Percentiles rank a stretch among this genome's conserved stretches.
These are phyloP conservation scores for Mystacornis crossleyi DNA, from an alignment of 2,113 vertebrate genomes.

Conservation along the genomic window DNA sequence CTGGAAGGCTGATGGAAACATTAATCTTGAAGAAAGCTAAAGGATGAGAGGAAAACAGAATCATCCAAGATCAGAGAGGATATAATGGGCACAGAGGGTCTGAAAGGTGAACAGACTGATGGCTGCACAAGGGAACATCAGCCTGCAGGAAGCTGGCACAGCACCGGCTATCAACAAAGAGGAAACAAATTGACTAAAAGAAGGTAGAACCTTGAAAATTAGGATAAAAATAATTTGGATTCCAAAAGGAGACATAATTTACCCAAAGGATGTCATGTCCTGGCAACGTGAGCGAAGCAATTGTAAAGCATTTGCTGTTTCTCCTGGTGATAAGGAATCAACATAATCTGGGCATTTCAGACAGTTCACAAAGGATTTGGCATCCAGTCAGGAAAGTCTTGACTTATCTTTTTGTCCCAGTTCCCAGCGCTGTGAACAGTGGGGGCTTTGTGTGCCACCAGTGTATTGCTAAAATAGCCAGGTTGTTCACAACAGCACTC, in stretches of 20 bases:
- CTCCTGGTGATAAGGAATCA: slow-evolving; percentile 38
- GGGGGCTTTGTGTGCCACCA: not conserved
- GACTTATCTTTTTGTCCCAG: slow-evolving; percentile 43
- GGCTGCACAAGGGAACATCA: not conserved
- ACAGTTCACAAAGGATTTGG: slow-evolving; percentile 26
- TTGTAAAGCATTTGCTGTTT: not conserved
- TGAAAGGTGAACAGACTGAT: not conserved
- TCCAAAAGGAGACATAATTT: not conserved
- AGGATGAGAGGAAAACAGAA: slow-evolving; percentile 6
- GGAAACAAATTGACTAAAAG: not conserved
- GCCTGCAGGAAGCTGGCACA: not conserved
- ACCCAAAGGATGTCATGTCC: not conserved
- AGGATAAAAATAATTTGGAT: not conserved
- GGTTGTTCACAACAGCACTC: not conserved
- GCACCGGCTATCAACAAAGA: not conserved
- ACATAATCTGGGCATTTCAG: slow-evolving; percentile 39
- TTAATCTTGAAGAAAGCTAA: slow-evolving; percentile 42
- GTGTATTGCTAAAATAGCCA: not conserved
- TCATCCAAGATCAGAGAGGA: slow-evolving; percentile 10
- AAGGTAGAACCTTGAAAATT: not conserved
- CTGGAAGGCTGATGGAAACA: not conserved
- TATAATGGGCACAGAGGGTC: slow-evolving; percentile 10
- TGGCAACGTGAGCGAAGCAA: not conserved
- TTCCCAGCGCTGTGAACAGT: not conserved
- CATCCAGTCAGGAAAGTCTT: slow-evolving; percentile 36